Conservation (phyloP, 2,888 invertebrate species). For the Epinotia brunnichana region DNA sequence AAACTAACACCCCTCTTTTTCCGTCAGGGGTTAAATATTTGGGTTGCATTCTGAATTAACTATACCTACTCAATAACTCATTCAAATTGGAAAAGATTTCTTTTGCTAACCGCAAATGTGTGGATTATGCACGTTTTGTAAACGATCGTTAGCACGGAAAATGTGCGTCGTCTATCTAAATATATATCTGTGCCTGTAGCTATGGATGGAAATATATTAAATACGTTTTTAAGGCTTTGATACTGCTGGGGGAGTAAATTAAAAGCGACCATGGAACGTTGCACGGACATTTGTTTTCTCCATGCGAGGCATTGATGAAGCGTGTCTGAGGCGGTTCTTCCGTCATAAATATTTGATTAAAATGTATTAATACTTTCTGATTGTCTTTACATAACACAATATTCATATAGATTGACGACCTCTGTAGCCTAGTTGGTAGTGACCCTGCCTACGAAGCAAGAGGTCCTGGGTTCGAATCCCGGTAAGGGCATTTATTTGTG, state of each 20-base stretch:
- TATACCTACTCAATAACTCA: too few relatives aligned
- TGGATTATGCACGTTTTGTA: too few relatives aligned
- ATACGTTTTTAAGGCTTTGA: slow-evolving; percentile 18
- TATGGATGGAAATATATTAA: slow-evolving; percentile 1
- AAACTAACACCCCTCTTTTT: too few relatives aligned
- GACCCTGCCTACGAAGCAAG: too few relatives aligned
- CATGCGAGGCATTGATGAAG: not conserved
- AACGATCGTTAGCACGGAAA: not conserved
- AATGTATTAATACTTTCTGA: not conserved
- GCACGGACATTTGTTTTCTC: not conserved
- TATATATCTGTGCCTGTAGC: not conserved
- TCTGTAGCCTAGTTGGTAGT: too few relatives aligned
- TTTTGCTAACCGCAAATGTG: too few relatives aligned
- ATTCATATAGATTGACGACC: too few relatives aligned
- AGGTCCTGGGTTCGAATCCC: too few relatives aligned
- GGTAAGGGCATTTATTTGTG: too few relatives aligned
- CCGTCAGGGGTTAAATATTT: too few relatives aligned
- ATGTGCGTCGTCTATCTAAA: not conserved
- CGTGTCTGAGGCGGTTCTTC: not conserved
- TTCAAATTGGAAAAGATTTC: not conserved
- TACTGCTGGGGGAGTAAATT: not conserved
- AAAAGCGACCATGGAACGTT: not conserved
- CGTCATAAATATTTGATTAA: not conserved
- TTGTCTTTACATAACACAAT: too few relatives aligned
- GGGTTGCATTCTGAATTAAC: too few relatives aligned